These are phyloP conservation scores for Dasysyrphus tricinctus DNA, from an alignment of 2,888 invertebrate species.

Conservation along the genomic window DNA sequence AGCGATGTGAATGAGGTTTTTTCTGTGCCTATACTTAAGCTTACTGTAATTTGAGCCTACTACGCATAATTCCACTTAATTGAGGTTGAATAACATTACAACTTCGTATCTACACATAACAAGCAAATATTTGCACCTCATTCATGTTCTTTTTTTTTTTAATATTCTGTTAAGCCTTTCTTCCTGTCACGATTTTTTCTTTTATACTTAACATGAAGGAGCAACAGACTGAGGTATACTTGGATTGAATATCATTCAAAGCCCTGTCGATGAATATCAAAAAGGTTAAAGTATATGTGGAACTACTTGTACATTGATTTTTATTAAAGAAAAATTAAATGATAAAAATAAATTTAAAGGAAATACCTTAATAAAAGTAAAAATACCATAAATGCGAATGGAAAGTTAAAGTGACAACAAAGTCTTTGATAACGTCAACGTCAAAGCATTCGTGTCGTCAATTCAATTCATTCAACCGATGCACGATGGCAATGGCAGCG, in stretches of 20 bases:
- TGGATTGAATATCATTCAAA: constrained; percentile 14
- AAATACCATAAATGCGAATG: constrained; percentile 17
- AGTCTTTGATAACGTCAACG: constrained; percentile 20
- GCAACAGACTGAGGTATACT: neutral
- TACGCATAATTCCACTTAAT: neutral
- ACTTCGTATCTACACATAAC: neutral
- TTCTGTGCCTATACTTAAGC: too few relatives aligned
- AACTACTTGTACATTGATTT: constrained; percentile 38
- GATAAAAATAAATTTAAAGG: constrained; percentile 32
- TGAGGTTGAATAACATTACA: neutral
- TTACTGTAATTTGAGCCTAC: too few relatives aligned
- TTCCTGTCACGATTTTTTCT: constrained; percentile 58
- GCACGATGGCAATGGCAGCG: neutral
- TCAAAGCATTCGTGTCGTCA: neutral
- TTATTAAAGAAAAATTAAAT: constrained; percentile 52
- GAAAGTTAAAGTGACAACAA: constrained; percentile 22
- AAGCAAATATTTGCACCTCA: neutral
- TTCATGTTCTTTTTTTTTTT: constrained; percentile 2
- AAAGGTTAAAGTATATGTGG: constrained; percentile 13
- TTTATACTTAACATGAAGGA: neutral
- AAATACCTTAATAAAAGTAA: neutral
- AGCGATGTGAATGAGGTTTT: too few relatives aligned
- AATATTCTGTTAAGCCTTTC: constrained; percentile 38
- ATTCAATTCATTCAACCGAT: constrained; percentile 24
- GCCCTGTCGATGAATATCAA: constrained; percentile 58